Evolutionary conservation across 2,797 vertebrate genomes (phyloP).

Genomic region (Odontamblyopus rebecca): DNA sequence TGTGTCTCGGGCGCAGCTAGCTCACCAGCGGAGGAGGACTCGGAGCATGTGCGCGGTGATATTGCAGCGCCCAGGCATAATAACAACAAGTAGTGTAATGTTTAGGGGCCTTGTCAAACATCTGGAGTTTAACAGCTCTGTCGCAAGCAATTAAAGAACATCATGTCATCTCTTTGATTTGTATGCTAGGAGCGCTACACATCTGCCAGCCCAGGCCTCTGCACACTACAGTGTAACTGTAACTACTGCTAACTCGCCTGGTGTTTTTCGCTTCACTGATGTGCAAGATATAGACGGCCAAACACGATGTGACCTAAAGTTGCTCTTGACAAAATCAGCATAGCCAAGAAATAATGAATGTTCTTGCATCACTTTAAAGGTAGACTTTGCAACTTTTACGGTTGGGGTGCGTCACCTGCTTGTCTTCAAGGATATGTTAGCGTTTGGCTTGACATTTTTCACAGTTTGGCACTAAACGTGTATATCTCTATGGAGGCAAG

Average conservation of each 20-base stretch:
- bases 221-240: constrained; percentile 15
- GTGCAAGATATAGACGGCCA: no score
- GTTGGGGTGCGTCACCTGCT: no score
- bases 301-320: background rate
- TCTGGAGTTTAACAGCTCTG: constrained; percentile 97
- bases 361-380: no score
- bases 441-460: no score
- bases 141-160: constrained; percentile 94
- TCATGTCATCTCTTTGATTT: constrained; percentile 96
- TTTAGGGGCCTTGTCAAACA: constrained; percentile 87
- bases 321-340: background rate
- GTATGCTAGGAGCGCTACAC: constrained; percentile 80
- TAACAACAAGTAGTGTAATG: constrained; percentile 69
- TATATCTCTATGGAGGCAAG: no score
- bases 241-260: constrained; percentile 11
- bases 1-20: constrained; percentile 58
- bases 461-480: no score
- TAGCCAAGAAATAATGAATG: background rate
- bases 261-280: background rate
- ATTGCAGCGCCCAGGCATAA: constrained; percentile 56
- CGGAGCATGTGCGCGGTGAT: constrained; percentile 40
- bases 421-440: no score
- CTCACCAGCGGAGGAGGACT: constrained; percentile 32
- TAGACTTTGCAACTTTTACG: no score
- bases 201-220: constrained; percentile 69